Evolutionary conservation across 2,113 vertebrate species (phyloP).

Genomic region (Castor canadensis): DNA sequence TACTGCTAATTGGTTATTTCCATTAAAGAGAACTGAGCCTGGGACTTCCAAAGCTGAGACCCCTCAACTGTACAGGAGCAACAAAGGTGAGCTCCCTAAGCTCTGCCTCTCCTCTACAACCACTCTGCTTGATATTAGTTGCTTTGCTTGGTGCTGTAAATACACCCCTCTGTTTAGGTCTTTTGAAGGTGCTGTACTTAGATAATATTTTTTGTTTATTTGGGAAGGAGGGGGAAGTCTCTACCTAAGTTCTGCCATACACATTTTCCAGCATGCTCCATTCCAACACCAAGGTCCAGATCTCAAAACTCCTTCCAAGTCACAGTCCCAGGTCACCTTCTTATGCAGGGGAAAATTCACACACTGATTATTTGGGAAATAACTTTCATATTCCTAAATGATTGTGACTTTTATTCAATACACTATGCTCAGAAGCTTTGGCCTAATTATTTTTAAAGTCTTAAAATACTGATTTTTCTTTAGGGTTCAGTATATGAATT

Average conservation of each 20-base stretch:
- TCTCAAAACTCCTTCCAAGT: background rate
- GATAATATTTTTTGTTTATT: no score
- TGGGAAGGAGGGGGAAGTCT: background rate
- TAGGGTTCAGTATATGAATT: background rate
- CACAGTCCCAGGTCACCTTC: background rate
- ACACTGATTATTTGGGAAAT: background rate
- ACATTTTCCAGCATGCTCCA: background rate
- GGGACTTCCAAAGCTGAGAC: background rate
- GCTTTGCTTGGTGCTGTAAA: background rate
- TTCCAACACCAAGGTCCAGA: background rate
- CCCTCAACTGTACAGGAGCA: no score
- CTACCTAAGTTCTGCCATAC: background rate
- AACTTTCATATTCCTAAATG: background rate
- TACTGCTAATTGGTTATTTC: background rate
- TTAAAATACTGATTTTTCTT: background rate
- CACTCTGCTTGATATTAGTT: background rate
- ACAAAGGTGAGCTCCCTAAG: background rate
- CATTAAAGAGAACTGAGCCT: background rate
- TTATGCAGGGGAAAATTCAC: background rate
- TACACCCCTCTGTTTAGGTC: background rate
- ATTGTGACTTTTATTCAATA: background rate
- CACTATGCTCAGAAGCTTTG: background rate
- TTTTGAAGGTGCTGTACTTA: background rate
- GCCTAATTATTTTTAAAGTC: background rate
- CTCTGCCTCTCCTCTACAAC: background rate